Conservation (phyloP, 2,888 invertebrate genomes). For the Sepioteuthis lessoniana region DNA sequence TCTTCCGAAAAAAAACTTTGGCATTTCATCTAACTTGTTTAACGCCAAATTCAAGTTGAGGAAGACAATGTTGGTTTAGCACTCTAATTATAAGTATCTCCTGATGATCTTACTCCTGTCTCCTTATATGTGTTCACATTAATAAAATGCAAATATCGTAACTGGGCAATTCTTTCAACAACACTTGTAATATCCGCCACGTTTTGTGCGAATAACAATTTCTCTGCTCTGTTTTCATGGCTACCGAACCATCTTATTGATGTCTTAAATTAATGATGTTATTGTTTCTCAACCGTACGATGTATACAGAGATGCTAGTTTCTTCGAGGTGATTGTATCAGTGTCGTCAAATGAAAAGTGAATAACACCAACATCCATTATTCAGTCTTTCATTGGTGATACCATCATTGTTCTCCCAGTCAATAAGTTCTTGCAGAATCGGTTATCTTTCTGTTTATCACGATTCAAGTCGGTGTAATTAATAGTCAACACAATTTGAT, state of each 20-base stretch:
- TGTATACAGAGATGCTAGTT: neutral
- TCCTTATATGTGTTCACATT: too few relatives aligned
- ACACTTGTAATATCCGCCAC: neutral
- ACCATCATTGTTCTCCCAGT: neutral
- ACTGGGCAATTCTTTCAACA: too few relatives aligned
- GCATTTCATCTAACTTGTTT: too few relatives aligned
- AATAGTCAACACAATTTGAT: neutral
- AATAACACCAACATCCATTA: neutral
- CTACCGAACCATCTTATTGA: neutral
- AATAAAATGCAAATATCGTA: too few relatives aligned
- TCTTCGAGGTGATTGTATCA: neutral
- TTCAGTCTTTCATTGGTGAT: neutral
- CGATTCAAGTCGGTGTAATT: neutral
- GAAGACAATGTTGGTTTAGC: too few relatives aligned
- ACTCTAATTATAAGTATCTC: too few relatives aligned
- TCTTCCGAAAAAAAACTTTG: too few relatives aligned
- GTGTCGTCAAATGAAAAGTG: constrained; percentile 1
- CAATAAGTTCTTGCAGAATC: neutral
- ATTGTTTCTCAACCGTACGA: neutral
- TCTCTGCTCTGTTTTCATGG: neutral
- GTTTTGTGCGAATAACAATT: neutral
- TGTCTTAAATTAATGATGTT: neutral
- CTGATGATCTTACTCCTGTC: too few relatives aligned
- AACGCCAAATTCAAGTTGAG: too few relatives aligned
- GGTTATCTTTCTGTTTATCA: neutral